Base-by-base conservation (phyloP, 2,797 vertebrate species). In the Enteromius fasciolatus region DNA sequence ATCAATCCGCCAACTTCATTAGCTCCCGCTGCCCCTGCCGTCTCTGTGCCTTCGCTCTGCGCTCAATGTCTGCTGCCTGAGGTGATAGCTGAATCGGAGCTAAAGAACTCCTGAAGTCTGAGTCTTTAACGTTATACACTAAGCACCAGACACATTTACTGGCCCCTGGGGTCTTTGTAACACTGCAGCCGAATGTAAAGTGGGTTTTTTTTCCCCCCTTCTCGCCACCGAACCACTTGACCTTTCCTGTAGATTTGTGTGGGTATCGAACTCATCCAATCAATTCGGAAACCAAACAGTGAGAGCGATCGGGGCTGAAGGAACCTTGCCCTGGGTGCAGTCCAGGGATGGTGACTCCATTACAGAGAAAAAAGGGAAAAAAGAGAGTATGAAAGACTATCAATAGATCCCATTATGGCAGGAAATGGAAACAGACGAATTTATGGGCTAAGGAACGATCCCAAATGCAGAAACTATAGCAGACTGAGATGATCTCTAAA, bases 321-420 rank as follows among this genome's bases (percentile, higher is more conserved):
- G 20, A 54, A 82, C 93, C 93, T 91, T 93, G 92, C 93, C 89
- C 91, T 68, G 61, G 78, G 87, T 15, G 81, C 54, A 83, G 89
- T 88, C 89, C 84, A 64, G 74, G 81, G 89, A 81, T 70, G 78
- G 85, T 87, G 89, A 91, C 92, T 93, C 90, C 90, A 93, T 93
- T 93, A 91, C 90, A 90, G 88, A 89, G 83, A 78, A 87, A 6
- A 25, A 23, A 1, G 10, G 17, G 7, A 46, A 17, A 78, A n/a
- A 39, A 14, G 10, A n/a, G 33, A 52, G 20, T 0, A 9, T 54
- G 63, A 74, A 92, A 64, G 18, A 68, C 1, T 4, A 89, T 90
- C 54, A 31, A 82, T 68, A 33, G 20, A 23, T 2, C 63, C 48
- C 46, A 14, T 48, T 81, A 48, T 74, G 57, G 36, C 67, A 33